These are phyloP conservation scores for Drosophila jambulina DNA, from an alignment of 1,140 invertebrate genomes.

Conservation along the genomic window DNA sequence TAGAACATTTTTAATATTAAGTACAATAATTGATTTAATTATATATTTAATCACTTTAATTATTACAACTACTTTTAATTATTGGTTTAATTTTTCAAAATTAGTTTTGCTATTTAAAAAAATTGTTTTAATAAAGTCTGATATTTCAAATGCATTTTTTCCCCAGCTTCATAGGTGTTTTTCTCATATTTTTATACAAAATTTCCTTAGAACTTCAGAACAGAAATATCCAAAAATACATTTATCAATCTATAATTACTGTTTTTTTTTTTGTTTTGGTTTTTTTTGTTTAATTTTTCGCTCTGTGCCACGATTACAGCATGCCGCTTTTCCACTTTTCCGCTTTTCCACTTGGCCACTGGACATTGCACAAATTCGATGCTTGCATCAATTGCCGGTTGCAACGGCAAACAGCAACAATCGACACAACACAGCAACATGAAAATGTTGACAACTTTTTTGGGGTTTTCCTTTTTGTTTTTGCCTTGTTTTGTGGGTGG, in stretches of 20 bases:
- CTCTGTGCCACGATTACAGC: slow-evolving; percentile 13
- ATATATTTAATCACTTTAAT: not conserved
- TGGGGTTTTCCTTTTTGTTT: not conserved
- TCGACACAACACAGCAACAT: slow-evolving; percentile 40
- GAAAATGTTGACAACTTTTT: slow-evolving; percentile 64
- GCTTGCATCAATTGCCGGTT: slow-evolving; percentile 34
- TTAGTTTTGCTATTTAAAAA: not conserved
- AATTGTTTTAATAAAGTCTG: no score
- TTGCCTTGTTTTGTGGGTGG: slow-evolving; percentile 37
- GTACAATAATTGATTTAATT: not conserved
- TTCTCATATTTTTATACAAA: no score
- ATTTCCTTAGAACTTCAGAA: not conserved
- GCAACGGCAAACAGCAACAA: slow-evolving; percentile 28
- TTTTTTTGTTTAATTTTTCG: not conserved
- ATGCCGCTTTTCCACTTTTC: slow-evolving; percentile 36
- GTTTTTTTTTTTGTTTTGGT: not conserved
- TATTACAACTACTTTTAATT: no score
- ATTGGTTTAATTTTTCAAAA: no score
- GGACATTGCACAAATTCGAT: slow-evolving; percentile 58
- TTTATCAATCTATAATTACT: not conserved
- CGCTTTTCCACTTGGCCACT: slow-evolving; percentile 49
- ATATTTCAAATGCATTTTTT: no score
- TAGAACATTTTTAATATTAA: not conserved
- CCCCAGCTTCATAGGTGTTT: no score
- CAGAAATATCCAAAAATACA: not conserved